Conservation (phyloP, 1,140 invertebrate genomes). For the Probaryconus sp. region DNA sequence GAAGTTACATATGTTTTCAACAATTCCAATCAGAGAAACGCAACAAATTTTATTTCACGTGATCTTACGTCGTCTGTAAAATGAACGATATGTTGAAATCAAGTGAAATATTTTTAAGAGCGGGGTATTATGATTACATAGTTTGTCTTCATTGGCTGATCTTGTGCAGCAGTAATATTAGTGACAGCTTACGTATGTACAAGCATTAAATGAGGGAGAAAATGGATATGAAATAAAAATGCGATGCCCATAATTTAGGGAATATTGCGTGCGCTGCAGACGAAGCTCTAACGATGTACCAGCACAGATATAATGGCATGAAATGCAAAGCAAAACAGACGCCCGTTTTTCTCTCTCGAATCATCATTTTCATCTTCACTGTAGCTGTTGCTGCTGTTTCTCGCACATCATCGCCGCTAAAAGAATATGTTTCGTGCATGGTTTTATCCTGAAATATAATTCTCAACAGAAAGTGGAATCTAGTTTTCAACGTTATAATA, state of each 20-base stretch:
- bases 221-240: constrained; percentile 27
- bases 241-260: constrained; percentile 39
- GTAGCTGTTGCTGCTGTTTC: constrained; percentile 3
- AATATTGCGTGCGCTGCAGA: constrained; percentile 40
- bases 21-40: too few species aligned
- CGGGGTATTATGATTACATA: constrained; percentile 40
- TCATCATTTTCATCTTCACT: constrained; percentile 27
- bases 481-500: too few species aligned
- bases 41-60: too few species aligned
- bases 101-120: too few species aligned
- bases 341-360: constrained; percentile 28
- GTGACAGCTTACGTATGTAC: not conserved
- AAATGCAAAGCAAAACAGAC: constrained; percentile 38
- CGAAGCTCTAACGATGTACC: constrained; percentile 25
- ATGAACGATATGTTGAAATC: too few species aligned
- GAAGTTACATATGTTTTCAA: too few species aligned
- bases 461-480: too few species aligned
- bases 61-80: too few species aligned
- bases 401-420: constrained; percentile 31
- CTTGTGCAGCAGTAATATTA: constrained; percentile 19
- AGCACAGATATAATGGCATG: constrained; percentile 24
- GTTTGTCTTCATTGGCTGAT: constrained; percentile 19
- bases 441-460: too few species aligned
- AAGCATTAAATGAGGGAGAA: constrained; percentile 18
- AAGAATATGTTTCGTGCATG: constrained; percentile 22